A percentile compares a stretch with the other conserved stretches of the same genome.
These are phyloP conservation scores for Heliconius sara DNA, from an alignment of 2,888 invertebrate genomes.

Conservation along the genomic window DNA sequence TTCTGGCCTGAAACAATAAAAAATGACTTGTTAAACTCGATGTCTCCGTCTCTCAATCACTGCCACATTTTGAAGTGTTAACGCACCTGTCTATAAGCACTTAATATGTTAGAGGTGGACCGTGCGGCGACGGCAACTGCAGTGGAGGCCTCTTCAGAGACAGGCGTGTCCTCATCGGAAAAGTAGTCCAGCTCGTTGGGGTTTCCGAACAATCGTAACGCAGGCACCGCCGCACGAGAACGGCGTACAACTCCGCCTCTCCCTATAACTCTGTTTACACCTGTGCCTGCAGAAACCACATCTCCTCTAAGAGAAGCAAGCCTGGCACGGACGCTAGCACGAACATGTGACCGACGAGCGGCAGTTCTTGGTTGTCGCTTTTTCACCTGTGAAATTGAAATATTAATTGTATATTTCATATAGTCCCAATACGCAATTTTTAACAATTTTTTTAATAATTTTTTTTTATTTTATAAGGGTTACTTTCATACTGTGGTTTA, in stretches of 20 bases:
- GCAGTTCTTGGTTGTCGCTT: constrained; percentile 70
- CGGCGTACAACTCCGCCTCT: constrained; percentile 50
- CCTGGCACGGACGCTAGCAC: constrained; percentile 69
- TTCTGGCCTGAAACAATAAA: constrained; percentile 65
- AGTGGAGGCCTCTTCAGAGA: constrained; percentile 61
- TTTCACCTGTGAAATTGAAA: constrained; percentile 53
- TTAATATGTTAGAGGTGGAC: constrained; percentile 74
- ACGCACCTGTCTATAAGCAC: constrained; percentile 72
- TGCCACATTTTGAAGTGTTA: neutral
- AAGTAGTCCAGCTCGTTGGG: constrained; percentile 89
- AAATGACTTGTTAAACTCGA: neutral
- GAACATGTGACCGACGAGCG: constrained; percentile 72
- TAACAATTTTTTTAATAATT: too few relatives aligned
- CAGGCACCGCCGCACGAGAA: constrained; percentile 58
- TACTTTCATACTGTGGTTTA: too few relatives aligned
- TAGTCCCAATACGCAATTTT: too few relatives aligned
- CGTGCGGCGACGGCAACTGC: constrained; percentile 74
- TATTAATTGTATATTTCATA: neutral
- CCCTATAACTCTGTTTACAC: constrained; percentile 25
- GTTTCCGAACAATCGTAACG: constrained; percentile 85
- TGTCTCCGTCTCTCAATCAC: neutral
- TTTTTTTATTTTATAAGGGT: too few relatives aligned
- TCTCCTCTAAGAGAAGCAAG: constrained; percentile 55
- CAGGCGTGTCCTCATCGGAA: constrained; percentile 75
- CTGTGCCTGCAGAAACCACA: constrained; percentile 33